A percentile compares a stretch with the other conserved stretches of the same genome.
These are phyloP conservation scores for Botrylloides violaceus DNA, from an alignment of 23 tunicate species.

Conservation along the genomic window DNA sequence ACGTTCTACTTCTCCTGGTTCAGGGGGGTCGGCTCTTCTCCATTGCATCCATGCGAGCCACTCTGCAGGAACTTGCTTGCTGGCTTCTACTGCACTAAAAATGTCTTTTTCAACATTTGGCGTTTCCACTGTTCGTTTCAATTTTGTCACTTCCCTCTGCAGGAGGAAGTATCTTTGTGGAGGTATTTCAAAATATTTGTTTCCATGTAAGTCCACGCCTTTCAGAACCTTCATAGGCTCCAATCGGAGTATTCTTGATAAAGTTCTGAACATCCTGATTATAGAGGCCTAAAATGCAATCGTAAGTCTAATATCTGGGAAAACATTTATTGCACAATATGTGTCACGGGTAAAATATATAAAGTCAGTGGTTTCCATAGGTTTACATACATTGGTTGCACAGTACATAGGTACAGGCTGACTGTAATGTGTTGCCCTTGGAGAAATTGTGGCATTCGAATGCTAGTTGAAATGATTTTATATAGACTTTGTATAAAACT, in stretches of 20 bases:
- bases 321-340: too few relatives aligned
- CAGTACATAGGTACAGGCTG: too few relatives aligned
- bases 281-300: too few relatives aligned
- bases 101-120: neutral
- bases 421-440: too few relatives aligned
- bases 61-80: constrained; percentile 37
- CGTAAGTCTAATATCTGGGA: too few relatives aligned
- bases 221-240: constrained; percentile 33
- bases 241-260: constrained; percentile 24
- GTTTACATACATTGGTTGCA: too few relatives aligned
- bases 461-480: too few relatives aligned
- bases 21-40: constrained; percentile 53
- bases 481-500: too few relatives aligned
- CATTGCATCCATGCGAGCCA: constrained; percentile 75
- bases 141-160: constrained; percentile 8
- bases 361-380: too few relatives aligned
- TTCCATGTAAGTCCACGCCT: constrained; percentile 59
- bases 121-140: constrained; percentile 42
- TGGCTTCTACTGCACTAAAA: neutral
- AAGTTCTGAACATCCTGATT: too few relatives aligned
- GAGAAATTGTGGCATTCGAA: too few relatives aligned
- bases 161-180: constrained; percentile 57
- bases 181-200: constrained; percentile 63
- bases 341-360: too few relatives aligned
- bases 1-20: constrained; percentile 35